A percentile compares a stretch with the other conserved stretches of the same genome.
phyloP scores from a whole-genome alignment of 1,140 invertebrate species.

The Bombus breviceps region DNA sequence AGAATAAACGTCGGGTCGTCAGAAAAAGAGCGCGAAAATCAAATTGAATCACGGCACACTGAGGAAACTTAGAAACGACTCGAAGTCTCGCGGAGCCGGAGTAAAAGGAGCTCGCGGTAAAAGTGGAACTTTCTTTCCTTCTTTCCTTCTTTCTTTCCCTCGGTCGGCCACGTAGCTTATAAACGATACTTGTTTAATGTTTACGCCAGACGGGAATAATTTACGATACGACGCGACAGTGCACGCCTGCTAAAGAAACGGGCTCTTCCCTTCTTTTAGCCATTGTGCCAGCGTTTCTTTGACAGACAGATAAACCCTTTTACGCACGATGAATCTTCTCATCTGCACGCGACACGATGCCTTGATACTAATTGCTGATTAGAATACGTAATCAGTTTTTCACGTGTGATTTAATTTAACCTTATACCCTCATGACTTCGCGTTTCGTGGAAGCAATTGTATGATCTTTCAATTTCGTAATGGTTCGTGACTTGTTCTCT shows the following conservation, averaged over 20 bases:
- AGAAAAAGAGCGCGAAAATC: background rate
- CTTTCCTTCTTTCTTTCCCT: conserved; percentile 9
- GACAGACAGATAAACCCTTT: background rate
- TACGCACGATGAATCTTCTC: background rate
- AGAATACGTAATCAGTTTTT: background rate
- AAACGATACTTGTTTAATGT: conserved; percentile 47
- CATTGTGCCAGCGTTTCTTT: background rate
- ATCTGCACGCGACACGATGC: no score
- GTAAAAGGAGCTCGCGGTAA: conserved; percentile 27
- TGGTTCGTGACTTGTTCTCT: background rate
- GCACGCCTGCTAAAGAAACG: background rate
- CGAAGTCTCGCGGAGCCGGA: background rate
- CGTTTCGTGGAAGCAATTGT: background rate
- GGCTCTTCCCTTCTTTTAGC: background rate
- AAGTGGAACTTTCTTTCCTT: conserved; percentile 38
- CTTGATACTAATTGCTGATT: background rate
- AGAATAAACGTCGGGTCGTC: background rate
- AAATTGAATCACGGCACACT: background rate
- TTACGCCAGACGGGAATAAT: conserved; percentile 42
- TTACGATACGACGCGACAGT: conserved; percentile 13
- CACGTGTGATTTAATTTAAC: background rate
- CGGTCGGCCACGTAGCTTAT: background rate
- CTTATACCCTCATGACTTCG: fast-evolving
- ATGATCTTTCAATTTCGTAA: background rate
- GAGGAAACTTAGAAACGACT: background rate